phyloP scores from a whole-genome alignment of 2,113 vertebrate genomes.

The Dicrurus megarhynchus region DNA sequence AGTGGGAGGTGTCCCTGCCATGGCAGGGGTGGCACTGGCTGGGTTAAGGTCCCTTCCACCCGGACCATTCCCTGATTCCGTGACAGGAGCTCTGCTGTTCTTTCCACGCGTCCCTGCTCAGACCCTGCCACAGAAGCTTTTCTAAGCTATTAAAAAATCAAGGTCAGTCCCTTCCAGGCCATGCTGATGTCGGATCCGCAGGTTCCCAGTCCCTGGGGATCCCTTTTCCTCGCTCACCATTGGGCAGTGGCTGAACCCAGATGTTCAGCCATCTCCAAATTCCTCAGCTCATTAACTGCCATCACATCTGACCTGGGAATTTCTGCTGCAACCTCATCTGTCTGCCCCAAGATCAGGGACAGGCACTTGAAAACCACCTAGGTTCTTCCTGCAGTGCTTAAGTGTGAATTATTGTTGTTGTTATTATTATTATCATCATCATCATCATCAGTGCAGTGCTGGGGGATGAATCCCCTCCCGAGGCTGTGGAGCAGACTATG shows the following conservation, averaged over 20 bases:
- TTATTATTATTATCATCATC: not conserved
- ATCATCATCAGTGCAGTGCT: not conserved
- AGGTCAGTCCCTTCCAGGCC: not conserved
- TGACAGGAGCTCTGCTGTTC: not conserved
- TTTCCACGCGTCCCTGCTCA: not conserved
- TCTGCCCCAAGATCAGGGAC: not conserved
- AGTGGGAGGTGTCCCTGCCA: not conserved
- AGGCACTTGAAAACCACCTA: not conserved
- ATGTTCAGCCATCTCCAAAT: not conserved
- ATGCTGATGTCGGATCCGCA: fast-evolving
- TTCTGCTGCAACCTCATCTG: not conserved
- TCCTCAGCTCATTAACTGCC: not conserved
- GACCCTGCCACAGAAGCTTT: not conserved
- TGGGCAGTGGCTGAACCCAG: not conserved
- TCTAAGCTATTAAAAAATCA: not conserved
- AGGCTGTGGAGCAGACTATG: not conserved
- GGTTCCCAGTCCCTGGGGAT: not conserved
- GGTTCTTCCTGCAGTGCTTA: not conserved
- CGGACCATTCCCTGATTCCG: not conserved
- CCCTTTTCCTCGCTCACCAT: not conserved
- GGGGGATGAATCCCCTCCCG: not conserved
- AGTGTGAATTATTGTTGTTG: not conserved
- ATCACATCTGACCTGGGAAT: not conserved
- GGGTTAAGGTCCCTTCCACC: fast-evolving
- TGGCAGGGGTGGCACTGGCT: not conserved